Evolutionary conservation across 2,888 invertebrate species (phyloP).

Genomic region (Dicranocentrus wangi): DNA sequence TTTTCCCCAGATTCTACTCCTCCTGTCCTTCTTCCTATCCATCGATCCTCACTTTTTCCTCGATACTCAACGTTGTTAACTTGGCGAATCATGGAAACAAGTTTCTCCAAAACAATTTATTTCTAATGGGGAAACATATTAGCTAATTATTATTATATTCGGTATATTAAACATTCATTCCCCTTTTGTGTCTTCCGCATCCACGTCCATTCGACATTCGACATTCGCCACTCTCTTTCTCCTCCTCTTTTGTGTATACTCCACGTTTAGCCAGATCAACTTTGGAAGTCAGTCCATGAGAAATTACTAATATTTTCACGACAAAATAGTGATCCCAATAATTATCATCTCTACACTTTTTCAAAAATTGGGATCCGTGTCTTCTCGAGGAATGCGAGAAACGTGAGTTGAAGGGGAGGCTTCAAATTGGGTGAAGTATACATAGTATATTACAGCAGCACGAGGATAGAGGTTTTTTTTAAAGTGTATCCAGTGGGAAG

Average conservation of each 20-base stretch:
- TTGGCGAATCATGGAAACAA: neutral
- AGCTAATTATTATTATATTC: neutral
- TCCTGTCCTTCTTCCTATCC: neutral
- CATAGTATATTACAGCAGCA: too few relatives aligned
- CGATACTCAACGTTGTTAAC: neutral
- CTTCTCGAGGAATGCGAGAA: neutral
- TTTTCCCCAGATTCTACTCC: neutral
- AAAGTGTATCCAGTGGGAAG: too few relatives aligned
- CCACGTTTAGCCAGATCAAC: neutral
- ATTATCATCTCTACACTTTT: neutral
- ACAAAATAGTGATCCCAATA: neutral
- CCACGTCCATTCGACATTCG: neutral
- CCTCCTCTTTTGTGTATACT: neutral
- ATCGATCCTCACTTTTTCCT: neutral
- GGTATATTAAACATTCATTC: neutral
- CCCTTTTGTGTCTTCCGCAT: neutral
- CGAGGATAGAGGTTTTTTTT: too few relatives aligned
- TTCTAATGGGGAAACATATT: neutral
- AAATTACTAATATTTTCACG: neutral
- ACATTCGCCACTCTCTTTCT: neutral
- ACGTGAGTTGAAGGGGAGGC: neutral
- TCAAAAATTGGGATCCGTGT: neutral
- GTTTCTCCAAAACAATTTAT: neutral
- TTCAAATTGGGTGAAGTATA: too few relatives aligned
- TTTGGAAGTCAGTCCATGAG: neutral